Evolutionary conservation across 2,888 invertebrate species (phyloP), one percentile per base, ranked within the genome.

Genomic region (Camptogramma bilineatum): DNA sequence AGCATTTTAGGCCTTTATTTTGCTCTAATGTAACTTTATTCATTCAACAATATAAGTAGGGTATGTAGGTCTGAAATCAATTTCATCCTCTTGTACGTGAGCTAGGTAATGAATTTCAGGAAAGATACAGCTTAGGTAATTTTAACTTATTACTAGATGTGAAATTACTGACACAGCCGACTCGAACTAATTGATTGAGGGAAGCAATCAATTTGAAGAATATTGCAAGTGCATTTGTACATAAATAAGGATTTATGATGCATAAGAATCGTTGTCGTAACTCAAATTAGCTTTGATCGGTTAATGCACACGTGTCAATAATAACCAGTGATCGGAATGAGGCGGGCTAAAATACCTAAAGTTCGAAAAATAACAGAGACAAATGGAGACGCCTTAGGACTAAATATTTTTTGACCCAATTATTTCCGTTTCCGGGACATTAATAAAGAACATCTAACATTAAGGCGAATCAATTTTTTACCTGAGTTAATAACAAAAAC

Each of bases 161-260:
- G n/a, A 56, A 55, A 42, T 47, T 48, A 52, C 52, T 42, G 52
- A 52, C 55, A 56, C 24, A 50, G 34, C 16, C 39, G 39, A 48
- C 48, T 47, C 8, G 13, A 53, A 48, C 16, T 47, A 52, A 48
- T 52, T 61, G 52, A 21, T 52, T 50, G 42, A 42, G 16, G 21
- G 50, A 54, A 28, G 46, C 13, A 28, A 58, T 62, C 46, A 48
- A 61, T 57, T 31, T n/a, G 16, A 17, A 0, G 53, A 5, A 18
- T 21, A 24, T 18, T 18, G 61, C 44, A 28, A 61, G 56, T 62
- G 61, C 57, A 58, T 53, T 54, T 17, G 47, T 47, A 34, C 65
- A 58, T 61, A 28, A 57, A 50, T 18, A 54, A n/a, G 13, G 31
- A 52, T 61, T 56, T 61, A 64, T 50, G 50, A 34, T 47, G 48